Base-by-base conservation (phyloP, 2,797 vertebrate genomes). In the Anguilla anguilla region DNA sequence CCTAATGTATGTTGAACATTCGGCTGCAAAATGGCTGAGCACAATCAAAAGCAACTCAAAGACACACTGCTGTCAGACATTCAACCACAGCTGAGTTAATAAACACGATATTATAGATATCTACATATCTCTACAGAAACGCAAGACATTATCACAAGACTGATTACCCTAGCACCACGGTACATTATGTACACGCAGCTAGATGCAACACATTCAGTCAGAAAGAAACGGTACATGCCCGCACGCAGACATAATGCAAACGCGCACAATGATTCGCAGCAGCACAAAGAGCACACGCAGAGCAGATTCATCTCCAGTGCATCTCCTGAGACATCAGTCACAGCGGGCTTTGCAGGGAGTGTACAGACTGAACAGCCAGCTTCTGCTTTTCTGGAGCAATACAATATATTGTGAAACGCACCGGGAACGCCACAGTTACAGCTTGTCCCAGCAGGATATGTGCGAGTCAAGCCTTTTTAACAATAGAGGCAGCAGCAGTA, bases 211-310 rank as follows among this genome's bases (percentile, higher is more conserved):
- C 59, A 83, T n/a, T 43, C 39, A 53, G 6, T 67, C 51, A 89
- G 79, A 77, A 46, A 89, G 35, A 61, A 79, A 55, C 77, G 82
- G 49, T 46, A 86, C 83, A 64, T 67, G 69, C 43, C 46, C 85
- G 74, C 88, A 72, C 89, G 89, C 88, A 92, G 92, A 93, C 91
- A 92, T 91, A 91, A 90, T 90, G 88, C 91, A 49, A 86, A 91
- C 91, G 89, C 79, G 90, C 9, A 86, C 90, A 90, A 89, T 88
- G 79, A 25, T 88, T 92, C 89, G 22, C 0, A 15, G 39, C 86
- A 85, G 1, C 86, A 91, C 86, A 89, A 90, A 93, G 92, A 90
- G 91, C 87, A 22, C 6, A 39, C 13, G 88, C 85, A 85, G n/a
- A 49, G 79, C 19, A 49, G 79, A n/a, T 22, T 13, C 22, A 2